Evolutionary conservation across 2,888 invertebrate species (phyloP).

Genomic region (Drosophila eohydei): DNA sequence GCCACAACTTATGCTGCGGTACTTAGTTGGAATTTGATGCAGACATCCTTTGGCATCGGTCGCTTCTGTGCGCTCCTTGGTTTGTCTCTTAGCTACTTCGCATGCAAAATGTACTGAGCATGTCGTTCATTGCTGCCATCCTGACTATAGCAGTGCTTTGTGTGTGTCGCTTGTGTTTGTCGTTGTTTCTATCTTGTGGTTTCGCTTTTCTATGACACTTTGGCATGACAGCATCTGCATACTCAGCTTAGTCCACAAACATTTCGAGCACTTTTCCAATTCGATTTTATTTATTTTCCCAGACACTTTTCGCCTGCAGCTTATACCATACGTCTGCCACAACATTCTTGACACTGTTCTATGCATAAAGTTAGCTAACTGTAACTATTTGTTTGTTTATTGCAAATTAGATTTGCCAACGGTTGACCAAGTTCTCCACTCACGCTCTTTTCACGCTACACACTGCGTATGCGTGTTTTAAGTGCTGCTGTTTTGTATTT

Average conservation of each 20-base stretch:
- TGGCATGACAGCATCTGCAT: constrained; percentile 56
- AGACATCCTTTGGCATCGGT: background rate
- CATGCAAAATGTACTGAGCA: constrained; percentile 34
- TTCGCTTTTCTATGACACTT: constrained; percentile 40
- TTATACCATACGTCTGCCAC: constrained; percentile 22
- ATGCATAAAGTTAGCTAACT: constrained; percentile 22
- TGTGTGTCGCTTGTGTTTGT: constrained; percentile 9
- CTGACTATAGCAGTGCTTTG: constrained; percentile 8
- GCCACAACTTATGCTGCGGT: constrained; percentile 6
- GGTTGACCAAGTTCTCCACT: constrained; percentile 15
- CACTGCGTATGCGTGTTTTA: constrained; percentile 1
- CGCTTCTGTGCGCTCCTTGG: background rate
- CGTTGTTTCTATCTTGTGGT: constrained; percentile 14
- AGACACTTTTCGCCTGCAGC: constrained; percentile 29
- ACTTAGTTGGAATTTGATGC: background rate
- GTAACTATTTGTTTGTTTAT: constrained; percentile 19
- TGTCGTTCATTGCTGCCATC: constrained; percentile 24
- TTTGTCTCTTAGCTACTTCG: constrained; percentile 13
- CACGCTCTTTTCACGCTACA: constrained; percentile 2
- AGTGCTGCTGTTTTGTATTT: background rate
- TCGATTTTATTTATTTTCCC: constrained; percentile 54
- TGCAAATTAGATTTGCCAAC: constrained; percentile 34
- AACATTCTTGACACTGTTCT: constrained; percentile 14
- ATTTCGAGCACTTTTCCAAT: constrained; percentile 52
- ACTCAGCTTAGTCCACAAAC: constrained; percentile 40